phyloP scores from a whole-genome alignment of 2,888 invertebrate genomes.

The Lepidocyrtoides sp. region DNA sequence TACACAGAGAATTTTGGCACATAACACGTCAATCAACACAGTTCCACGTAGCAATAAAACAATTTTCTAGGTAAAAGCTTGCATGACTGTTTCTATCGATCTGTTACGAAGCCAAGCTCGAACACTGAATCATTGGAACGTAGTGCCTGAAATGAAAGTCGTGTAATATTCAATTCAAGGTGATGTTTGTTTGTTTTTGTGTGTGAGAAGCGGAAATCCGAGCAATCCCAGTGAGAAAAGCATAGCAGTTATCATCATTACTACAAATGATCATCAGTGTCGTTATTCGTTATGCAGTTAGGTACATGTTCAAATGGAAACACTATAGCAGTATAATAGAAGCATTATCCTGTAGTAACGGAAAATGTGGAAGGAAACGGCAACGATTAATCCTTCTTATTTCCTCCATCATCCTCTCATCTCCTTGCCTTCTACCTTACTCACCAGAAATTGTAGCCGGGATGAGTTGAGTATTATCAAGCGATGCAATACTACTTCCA shows the following conservation, averaged over 20 bases:
- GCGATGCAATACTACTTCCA: no score
- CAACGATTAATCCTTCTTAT: conserved; percentile 31
- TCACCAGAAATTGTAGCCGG: no score
- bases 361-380: not conserved
- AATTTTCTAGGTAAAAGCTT: not conserved
- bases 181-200: conserved; percentile 3
- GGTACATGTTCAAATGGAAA: no score
- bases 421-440: not conserved
- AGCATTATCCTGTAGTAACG: not conserved
- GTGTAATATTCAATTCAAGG: not conserved
- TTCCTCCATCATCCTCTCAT: conserved; percentile 11
- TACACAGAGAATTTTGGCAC: not conserved
- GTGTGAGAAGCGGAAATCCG: conserved; percentile 37
- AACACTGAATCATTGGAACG: not conserved
- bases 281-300: not conserved
- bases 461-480: no score
- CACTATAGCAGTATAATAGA: not conserved
- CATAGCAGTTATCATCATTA: conserved; percentile 46
- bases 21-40: not conserved
- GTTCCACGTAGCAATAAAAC: conserved; percentile 55
- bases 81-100: not conserved
- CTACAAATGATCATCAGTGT: not conserved
- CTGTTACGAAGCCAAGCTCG: not conserved
- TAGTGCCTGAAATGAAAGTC: not conserved
- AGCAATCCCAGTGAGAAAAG: conserved; percentile 35